Conservation (phyloP, 2,113 vertebrate species). For the Neogobius melanostomus region DNA sequence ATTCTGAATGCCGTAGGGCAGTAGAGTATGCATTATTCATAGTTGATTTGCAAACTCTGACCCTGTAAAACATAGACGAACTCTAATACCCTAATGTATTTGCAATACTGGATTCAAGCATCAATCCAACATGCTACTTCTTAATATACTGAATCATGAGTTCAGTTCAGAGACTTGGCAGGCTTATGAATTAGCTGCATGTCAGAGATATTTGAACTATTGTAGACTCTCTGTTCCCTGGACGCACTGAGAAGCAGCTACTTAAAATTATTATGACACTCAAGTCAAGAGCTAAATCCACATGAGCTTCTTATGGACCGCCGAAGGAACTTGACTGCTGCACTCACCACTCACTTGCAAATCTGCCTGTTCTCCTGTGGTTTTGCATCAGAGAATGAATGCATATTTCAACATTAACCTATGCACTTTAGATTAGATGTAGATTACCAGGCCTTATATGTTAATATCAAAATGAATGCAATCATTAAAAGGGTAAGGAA, state of each 20-base stretch:
- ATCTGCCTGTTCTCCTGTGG: neutral
- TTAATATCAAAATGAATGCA: neutral
- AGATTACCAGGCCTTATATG: neutral
- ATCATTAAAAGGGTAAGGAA: neutral
- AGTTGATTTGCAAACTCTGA: no score
- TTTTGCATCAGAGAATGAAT: neutral
- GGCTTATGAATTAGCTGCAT: neutral
- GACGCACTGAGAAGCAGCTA: conserved; percentile 6
- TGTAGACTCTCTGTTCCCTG: neutral
- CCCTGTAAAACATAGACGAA: no score
- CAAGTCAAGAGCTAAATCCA: conserved; percentile 3
- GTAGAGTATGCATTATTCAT: no score
- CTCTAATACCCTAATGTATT: neutral
- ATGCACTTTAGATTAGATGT: neutral
- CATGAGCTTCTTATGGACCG: neutral
- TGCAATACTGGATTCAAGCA: neutral
- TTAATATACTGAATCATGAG: neutral
- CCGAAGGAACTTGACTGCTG: neutral
- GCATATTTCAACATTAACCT: neutral
- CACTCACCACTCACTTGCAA: neutral
- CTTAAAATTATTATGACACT: conserved; percentile 13
- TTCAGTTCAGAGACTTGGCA: neutral
- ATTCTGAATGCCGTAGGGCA: no score
- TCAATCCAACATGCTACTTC: neutral
- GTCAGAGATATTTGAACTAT: conserved; percentile 1